Base-by-base conservation (phyloP, 2,888 invertebrate species). In the Clostera curtula region DNA sequence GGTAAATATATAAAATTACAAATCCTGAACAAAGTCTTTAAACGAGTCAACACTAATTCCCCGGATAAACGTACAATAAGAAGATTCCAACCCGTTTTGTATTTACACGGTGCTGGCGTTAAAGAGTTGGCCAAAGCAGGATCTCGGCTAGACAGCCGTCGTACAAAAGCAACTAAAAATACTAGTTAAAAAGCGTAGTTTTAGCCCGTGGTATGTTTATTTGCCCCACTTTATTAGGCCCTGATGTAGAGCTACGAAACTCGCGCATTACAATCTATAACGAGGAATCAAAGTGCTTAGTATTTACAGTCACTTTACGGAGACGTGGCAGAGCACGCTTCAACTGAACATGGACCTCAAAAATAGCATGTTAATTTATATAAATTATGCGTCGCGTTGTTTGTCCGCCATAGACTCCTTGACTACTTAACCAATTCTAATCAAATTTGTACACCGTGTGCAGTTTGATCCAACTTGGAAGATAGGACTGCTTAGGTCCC, bases 201-300 rank as follows among this genome's bases (percentile, higher is more conserved):
- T 67, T 65, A 70, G 64, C 66, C 43, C 47, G 52, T 54, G 50
- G 55, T 66, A 69, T 75, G 75, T 75, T 75, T 73, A 64, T 62
- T 50, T 73, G 74, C 69, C 74, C 76, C 73, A 76, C 73, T 76
- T 77, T 77, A 76, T 77, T 76, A 76, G 70, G 62, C 67, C 53
- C 49, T 43, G 56, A 41, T 34, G 52, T 52, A 39, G 35, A 57
- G 71, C 66, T 49, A 66, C 24, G 16, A 60, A 25, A 20, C n/a
- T 2, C 24, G 24, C 29, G 8, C 24, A 34, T 44, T 39, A 37
- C 29, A 10, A 19, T 17, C 2, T 12, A 8, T 14, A 7, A 3
- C 7, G 19, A 12, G 10, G 15, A 23, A 6, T 8, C 12, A 12
- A 25, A 10, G 8, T 1, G 19, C 33, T 24, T 43, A 6, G 1